Evolutionary conservation across 2,113 vertebrate species (phyloP), one percentile per base, ranked within the genome.

Genomic region (Epinephelus moara): DNA sequence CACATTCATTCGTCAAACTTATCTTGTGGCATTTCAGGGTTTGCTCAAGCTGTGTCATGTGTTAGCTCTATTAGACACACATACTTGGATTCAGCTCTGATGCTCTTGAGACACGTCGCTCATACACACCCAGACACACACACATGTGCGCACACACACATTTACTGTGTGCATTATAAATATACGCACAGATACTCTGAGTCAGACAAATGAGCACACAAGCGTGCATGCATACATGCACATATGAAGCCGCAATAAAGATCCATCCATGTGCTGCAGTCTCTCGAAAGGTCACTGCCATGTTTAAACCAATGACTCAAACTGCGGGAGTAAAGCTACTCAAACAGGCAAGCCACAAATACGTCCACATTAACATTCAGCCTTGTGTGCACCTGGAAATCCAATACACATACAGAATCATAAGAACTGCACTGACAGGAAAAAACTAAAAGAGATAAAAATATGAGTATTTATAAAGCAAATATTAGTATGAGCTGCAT

Each of bases 251-350:
- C 42, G 53, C 23, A 70, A 50, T 84, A 82, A 78, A 63, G 68
- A 89, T 68, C 74, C 81, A 85, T 77, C 62, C 37, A 70, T 84
- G 62, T 72, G 72, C 63, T 19, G 27, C 62, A 67, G 70, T 81
- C 30, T n/a, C 55, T 75, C 30, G 50, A 82, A 90, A 88, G 84
- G 84, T 74, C 81, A 68, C 45, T 23, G 50, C 71, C 61, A 49
- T n/a, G 23, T 83, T 82, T 63, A 64, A 81, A 85, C 9, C 23
- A 37, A 64, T 82, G 55, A 87, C 47, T 87, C 81, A 70, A 75
- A 71, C 15, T 1, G 19, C 52, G 17, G 9, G 23, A 64, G 27
- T 42, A 18, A 49, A 27, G 73, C 52, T 13, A 25, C 30, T 49
- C 18, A 63, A 74, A 86, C 64, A 56, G 19, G 11, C 50, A 66